Evolutionary conservation across 2,888 invertebrate species (phyloP).

Genomic region (Papilio protenor): DNA sequence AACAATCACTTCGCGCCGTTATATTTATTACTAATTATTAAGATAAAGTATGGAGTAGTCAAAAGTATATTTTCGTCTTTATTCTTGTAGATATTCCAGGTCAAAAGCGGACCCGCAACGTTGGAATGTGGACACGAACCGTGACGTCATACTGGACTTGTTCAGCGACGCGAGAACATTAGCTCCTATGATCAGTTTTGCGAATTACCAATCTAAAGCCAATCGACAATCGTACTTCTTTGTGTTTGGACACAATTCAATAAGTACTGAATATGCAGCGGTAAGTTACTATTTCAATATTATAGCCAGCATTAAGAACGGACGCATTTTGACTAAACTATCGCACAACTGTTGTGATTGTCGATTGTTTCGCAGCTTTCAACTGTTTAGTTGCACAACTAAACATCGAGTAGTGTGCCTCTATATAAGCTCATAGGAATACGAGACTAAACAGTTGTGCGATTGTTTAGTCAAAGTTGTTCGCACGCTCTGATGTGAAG

Average conservation of each 20-base stretch:
- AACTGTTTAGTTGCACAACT: no score
- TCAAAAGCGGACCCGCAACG: slow-evolving; percentile 84
- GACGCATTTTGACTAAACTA: no score
- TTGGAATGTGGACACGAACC: slow-evolving; percentile 84
- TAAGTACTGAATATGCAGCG: slow-evolving; percentile 89
- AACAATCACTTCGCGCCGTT: no score
- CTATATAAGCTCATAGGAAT: no score
- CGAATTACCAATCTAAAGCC: slow-evolving; percentile 89
- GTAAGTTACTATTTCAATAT: slow-evolving; percentile 81
- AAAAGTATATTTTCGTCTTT: not conserved
- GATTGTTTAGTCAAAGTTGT: no score
- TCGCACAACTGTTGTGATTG: no score
- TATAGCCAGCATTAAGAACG: not conserved
- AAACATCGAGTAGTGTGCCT: no score
- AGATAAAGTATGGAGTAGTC: no score
- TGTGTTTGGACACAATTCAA: slow-evolving; percentile 93
- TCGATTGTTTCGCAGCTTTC: no score
- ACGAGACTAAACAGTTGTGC: no score
- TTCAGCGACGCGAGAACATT: slow-evolving; percentile 95
- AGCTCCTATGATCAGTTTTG: slow-evolving; percentile 91
- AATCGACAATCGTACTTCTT: slow-evolving; percentile 94
- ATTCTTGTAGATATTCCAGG: slow-evolving; percentile 79
- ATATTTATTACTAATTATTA: no score
- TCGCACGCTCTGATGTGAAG: no score
- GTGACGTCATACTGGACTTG: slow-evolving; percentile 93